Evolutionary conservation across 2,113 vertebrate genomes (phyloP).

Genomic region (Grammomys surdaster): DNA sequence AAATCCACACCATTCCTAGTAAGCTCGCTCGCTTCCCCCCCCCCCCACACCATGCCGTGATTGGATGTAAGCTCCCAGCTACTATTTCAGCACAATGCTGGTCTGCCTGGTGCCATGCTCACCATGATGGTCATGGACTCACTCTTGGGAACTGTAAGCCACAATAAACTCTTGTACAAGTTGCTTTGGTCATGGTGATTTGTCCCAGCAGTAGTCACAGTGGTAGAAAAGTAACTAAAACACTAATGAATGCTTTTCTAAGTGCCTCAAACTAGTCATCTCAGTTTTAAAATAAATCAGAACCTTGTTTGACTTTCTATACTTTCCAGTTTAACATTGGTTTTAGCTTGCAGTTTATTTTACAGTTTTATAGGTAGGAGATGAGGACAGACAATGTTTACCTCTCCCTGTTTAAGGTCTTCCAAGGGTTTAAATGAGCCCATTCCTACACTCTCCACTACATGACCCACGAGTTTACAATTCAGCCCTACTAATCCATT

Average conservation of each 20-base stretch:
- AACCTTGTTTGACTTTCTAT: not conserved
- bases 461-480: not conserved
- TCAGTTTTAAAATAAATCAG: not conserved
- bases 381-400: not conserved
- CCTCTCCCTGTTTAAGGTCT: not conserved
- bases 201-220: too few species aligned
- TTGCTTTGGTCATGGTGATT: not conserved
- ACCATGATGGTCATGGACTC: not conserved
- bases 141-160: not conserved
- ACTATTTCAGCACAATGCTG: not conserved
- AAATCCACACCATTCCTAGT: not conserved
- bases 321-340: not conserved
- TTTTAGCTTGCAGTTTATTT: not conserved
- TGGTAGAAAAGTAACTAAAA: not conserved
- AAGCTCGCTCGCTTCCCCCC: not conserved
- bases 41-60: not conserved
- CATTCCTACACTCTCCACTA: not conserved
- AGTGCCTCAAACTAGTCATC: not conserved
- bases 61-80: not conserved
- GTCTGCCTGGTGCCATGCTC: not conserved
- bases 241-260: not conserved
- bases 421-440: not conserved
- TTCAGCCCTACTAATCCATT: not conserved
- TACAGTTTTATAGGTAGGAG: not conserved
- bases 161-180: not conserved